A percentile compares a stretch with the other conserved stretches of the same genome.
phyloP scores from a whole-genome alignment of 1,140 invertebrate genomes.

The Hylaeus anthracinus region DNA sequence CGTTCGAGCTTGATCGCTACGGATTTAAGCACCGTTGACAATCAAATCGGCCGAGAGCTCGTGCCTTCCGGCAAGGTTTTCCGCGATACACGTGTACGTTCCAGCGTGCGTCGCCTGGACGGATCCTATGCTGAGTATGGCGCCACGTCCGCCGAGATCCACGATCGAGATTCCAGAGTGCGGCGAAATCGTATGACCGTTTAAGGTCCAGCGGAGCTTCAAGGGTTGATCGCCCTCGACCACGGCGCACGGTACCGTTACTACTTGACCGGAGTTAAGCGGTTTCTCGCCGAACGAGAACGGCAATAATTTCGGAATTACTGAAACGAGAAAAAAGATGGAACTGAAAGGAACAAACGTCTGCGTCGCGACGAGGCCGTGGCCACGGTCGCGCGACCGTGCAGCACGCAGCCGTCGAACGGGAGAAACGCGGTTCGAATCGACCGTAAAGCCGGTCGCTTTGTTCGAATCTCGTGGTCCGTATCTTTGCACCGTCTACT shows the following conservation, averaged over 20 bases:
- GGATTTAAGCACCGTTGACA: slow-evolving; percentile 85
- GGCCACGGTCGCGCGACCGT: background rate
- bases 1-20: slow-evolving; percentile 25
- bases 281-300: slow-evolving; percentile 83
- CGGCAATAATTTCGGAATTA: slow-evolving; percentile 83
- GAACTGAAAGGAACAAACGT: slow-evolving; percentile 32
- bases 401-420: background rate
- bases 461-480: background rate
- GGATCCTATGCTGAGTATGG: slow-evolving; percentile 87
- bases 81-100: slow-evolving; percentile 90
- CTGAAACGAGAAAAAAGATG: slow-evolving; percentile 79
- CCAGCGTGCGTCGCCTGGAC: slow-evolving; percentile 87
- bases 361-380: background rate
- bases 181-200: slow-evolving; percentile 83
- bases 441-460: background rate
- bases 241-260: slow-evolving; percentile 80
- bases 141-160: slow-evolving; percentile 86
- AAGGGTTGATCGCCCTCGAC: slow-evolving; percentile 83
- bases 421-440: background rate
- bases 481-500: background rate
- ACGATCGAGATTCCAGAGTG: slow-evolving; percentile 83
- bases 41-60: slow-evolving; percentile 84
- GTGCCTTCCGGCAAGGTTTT: slow-evolving; percentile 86
- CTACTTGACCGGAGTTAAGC: slow-evolving; percentile 80
- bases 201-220: slow-evolving; percentile 83